Evolutionary conservation across 1,140 invertebrate species (phyloP).

Genomic region (Drosophila nigromelanica): DNA sequence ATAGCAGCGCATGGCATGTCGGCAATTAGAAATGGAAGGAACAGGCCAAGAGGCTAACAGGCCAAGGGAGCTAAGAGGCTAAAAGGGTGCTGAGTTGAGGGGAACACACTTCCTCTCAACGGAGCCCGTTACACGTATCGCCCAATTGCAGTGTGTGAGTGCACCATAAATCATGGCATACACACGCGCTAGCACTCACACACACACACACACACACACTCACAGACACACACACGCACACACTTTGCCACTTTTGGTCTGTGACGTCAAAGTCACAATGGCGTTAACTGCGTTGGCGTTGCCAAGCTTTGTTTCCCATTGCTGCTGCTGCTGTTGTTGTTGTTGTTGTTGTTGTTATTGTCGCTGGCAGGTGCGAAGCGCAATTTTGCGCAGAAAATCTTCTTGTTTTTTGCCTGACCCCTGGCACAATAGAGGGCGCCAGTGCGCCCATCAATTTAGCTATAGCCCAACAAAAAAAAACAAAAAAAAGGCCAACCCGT

Average conservation of each 20-base stretch:
- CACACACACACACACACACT: slow-evolving; percentile 2
- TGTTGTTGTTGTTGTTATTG: slow-evolving; percentile 13
- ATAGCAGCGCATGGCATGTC: slow-evolving; percentile 41
- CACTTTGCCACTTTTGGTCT: background rate
- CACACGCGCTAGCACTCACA: slow-evolving; percentile 11
- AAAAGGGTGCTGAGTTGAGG: background rate
- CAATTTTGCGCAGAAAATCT: slow-evolving; percentile 1
- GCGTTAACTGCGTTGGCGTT: slow-evolving; percentile 47
- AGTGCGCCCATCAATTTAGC: slow-evolving; percentile 5
- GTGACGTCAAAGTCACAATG: slow-evolving; percentile 63
- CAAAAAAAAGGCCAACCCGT: background rate
- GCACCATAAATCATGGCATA: slow-evolving; percentile 58
- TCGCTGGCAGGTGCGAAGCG: slow-evolving; percentile 28
- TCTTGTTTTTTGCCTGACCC: background rate
- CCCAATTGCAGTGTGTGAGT: slow-evolving; percentile 47
- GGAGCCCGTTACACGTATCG: slow-evolving; percentile 20
- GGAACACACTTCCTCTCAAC: slow-evolving; percentile 8
- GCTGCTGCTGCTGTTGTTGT: too few relatives aligned
- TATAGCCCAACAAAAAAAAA: background rate
- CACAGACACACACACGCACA: slow-evolving; percentile 1
- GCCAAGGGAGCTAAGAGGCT: background rate
- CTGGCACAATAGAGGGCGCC: slow-evolving; percentile 9
- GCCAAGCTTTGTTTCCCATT: slow-evolving; percentile 10
- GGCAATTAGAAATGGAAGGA: slow-evolving; percentile 59
- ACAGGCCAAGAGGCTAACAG: background rate